These are phyloP conservation scores for Nansenia antarctica DNA, from an alignment of 2,113 vertebrate species.

Conservation along the genomic window DNA sequence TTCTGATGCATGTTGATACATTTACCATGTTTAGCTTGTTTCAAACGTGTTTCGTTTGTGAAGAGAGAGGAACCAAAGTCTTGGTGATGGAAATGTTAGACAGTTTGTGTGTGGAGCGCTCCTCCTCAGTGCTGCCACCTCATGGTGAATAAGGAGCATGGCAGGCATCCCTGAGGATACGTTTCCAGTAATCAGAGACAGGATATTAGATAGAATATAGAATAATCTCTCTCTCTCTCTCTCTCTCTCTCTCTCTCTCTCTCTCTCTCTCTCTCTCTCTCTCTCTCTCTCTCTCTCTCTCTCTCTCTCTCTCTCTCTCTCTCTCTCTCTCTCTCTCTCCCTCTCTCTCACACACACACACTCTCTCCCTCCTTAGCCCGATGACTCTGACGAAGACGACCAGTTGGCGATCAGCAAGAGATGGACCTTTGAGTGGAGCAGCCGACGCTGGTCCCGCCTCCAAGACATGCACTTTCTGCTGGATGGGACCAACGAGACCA, in stretches of 20 bases:
- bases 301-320: neutral
- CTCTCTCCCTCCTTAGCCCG: constrained; percentile 77
- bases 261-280: too few species aligned
- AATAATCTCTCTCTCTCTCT: too few species aligned
- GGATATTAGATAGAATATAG: too few species aligned
- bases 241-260: too few species aligned
- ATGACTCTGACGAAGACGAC: constrained; percentile 97
- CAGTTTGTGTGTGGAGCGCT: too few species aligned
- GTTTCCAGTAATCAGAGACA: too few species aligned
- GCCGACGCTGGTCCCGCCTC: constrained; percentile 93
- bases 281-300: too few species aligned
- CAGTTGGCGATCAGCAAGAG: constrained; percentile 93
- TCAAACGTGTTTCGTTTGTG: too few species aligned
- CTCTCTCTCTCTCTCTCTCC: neutral
- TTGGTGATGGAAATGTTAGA: too few species aligned
- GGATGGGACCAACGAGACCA: constrained; percentile 70
- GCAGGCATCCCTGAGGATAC: neutral
- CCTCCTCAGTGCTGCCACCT: neutral
- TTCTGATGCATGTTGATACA: too few species aligned
- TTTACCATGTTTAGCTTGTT: too few species aligned
- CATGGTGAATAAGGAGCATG: neutral
- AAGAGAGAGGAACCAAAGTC: too few species aligned
- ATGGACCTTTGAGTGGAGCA: constrained; percentile 97
- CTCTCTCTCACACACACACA: neutral
- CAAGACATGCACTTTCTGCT: constrained; percentile 81